These are phyloP conservation scores for Elysia chlorotica DNA, from an alignment of 1,140 invertebrate genomes.

Conservation along the genomic window DNA sequence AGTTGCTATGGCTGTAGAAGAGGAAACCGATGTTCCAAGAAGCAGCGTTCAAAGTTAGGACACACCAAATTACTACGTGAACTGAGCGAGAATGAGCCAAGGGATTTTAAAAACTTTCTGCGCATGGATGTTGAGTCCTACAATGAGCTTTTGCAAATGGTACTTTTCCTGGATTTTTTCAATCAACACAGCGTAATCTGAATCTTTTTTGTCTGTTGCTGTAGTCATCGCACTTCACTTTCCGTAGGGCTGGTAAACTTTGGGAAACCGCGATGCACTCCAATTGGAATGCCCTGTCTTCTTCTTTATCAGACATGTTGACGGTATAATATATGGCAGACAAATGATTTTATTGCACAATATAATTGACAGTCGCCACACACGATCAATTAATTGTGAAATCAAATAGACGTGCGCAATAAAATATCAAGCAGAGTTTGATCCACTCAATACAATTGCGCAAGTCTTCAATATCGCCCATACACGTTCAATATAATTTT, in stretches of 20 bases:
- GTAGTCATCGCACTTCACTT: not conserved
- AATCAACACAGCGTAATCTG: not conserved
- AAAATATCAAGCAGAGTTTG: not conserved
- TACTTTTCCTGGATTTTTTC: not conserved
- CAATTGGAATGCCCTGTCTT: not conserved
- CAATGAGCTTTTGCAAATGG: not conserved
- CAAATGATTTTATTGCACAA: not conserved
- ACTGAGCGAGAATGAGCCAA: conserved; percentile 10
- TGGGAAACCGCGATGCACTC: not conserved
- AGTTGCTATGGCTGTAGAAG: not conserved
- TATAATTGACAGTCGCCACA: not conserved
- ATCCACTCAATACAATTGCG: not conserved
- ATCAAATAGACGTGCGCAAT: not conserved
- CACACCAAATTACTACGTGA: not conserved
- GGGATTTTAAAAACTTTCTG: not conserved
- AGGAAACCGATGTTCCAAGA: not conserved
- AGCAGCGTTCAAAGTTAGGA: not conserved
- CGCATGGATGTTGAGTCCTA: conserved; percentile 10
- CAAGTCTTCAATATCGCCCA: not conserved
- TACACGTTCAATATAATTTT: not conserved
- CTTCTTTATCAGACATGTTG: not conserved
- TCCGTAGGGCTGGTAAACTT: not conserved
- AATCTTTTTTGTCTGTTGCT: not conserved
- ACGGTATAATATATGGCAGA: not conserved
- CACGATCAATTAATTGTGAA: not conserved